These are phyloP conservation scores for Xiphophorus couchianus DNA, from an alignment of 2,113 vertebrate species.

Conservation along the genomic window DNA sequence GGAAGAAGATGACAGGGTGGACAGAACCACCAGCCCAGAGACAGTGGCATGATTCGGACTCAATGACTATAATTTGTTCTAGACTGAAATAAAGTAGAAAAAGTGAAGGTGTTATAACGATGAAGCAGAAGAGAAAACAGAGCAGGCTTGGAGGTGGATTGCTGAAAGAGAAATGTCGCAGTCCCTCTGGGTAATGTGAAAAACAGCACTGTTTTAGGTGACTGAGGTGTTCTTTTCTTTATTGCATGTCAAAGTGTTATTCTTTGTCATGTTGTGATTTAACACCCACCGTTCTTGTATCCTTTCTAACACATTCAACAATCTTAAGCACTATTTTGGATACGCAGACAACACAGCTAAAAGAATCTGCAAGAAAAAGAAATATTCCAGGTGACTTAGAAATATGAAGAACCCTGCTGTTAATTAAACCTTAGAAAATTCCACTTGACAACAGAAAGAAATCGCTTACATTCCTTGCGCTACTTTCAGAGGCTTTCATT, in stretches of 20 bases:
- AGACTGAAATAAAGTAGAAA: constrained; percentile 21
- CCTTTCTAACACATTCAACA: constrained; percentile 36
- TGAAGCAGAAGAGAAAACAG: constrained; percentile 24
- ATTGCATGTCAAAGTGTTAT: constrained; percentile 65
- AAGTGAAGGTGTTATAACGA: constrained; percentile 1
- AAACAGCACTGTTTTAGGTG: constrained; percentile 43
- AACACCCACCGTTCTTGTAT: constrained; percentile 18
- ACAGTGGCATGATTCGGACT: constrained; percentile 36
- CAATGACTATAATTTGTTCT: constrained; percentile 47
- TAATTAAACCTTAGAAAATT: not conserved
- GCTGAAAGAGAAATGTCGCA: constrained; percentile 34
- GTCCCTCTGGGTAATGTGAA: constrained; percentile 42
- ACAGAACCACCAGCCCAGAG: constrained; percentile 30
- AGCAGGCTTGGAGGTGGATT: constrained; percentile 17
- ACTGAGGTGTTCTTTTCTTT: constrained; percentile 45
- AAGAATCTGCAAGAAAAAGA: constrained; percentile 39
- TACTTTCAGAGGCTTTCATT: no score
- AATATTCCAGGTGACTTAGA: constrained; percentile 48
- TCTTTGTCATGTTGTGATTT: constrained; percentile 50
- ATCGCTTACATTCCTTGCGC: no score
- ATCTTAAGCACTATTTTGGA: constrained; percentile 43
- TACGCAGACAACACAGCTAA: constrained; percentile 37
- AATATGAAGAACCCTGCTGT: not conserved
- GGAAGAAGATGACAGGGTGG: constrained; percentile 37
- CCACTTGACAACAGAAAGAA: not conserved